Percentiles rank a stretch among this genome's conserved stretches.
phyloP scores from a whole-genome alignment of 2,888 invertebrate genomes.

The Philaethria dido region DNA sequence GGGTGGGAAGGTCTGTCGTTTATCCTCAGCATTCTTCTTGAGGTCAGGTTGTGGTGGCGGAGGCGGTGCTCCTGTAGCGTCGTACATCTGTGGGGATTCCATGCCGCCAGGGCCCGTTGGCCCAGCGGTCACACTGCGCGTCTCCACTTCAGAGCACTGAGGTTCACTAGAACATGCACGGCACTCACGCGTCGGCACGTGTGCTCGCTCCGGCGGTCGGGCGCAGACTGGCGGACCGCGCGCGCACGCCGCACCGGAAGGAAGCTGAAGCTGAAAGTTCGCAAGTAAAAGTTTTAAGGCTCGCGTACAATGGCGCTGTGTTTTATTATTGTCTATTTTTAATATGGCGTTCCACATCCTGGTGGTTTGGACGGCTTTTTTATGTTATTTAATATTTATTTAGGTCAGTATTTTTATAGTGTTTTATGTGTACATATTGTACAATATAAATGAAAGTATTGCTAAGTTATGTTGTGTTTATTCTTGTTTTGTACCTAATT shows the following conservation, averaged over 20 bases:
- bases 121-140: constrained; percentile 77
- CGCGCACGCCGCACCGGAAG: constrained; percentile 76
- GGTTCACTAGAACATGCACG: constrained; percentile 75
- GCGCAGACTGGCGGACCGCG: constrained; percentile 68
- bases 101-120: constrained; percentile 84
- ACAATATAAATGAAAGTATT: background rate
- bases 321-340: constrained; percentile 30
- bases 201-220: constrained; percentile 65
- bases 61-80: constrained; percentile 86
- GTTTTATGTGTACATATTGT: background rate
- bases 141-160: constrained; percentile 82
- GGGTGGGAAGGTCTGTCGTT: constrained; percentile 89
- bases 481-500: too few species aligned
- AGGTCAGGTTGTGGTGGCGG: constrained; percentile 85
- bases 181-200: constrained; percentile 57
- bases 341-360: constrained; percentile 13
- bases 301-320: constrained; percentile 46
- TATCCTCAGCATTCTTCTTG: constrained; percentile 85
- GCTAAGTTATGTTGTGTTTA: background rate
- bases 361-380: constrained; percentile 3
- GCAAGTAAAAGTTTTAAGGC: constrained; percentile 69
- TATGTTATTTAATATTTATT: constrained; percentile 7
- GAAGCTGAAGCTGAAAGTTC: constrained; percentile 78
- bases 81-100: constrained; percentile 95
- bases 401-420: background rate